Evolutionary conservation across 1,140 invertebrate species (phyloP).

Genomic region (Leptinotarsa lineolata): DNA sequence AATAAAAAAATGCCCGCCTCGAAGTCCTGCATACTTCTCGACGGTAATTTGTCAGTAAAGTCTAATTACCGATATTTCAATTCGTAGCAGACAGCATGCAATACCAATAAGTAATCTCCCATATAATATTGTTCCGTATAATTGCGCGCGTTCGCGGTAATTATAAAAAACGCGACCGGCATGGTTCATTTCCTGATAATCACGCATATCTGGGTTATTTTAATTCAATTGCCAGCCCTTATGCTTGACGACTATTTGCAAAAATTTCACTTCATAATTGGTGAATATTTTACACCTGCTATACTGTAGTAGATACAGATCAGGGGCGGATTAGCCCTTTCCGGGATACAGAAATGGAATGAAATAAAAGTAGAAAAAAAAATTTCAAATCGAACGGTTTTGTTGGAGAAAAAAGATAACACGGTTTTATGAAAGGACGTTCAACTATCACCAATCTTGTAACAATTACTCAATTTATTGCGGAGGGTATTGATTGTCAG

Average conservation of each 20-base stretch:
- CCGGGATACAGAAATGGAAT: no score
- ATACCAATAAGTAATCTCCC: background rate
- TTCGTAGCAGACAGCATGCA: background rate
- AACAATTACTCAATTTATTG: no score
- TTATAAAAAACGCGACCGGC: background rate
- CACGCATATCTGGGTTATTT: constrained; percentile 8
- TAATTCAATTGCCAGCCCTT: constrained; percentile 8
- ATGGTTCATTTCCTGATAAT: constrained; percentile 6
- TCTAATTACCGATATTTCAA: background rate
- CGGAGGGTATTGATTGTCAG: no score
- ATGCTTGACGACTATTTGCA: background rate
- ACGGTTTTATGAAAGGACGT: no score
- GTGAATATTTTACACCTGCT: constrained; percentile 2
- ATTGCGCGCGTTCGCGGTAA: background rate
- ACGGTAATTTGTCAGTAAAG: no score
- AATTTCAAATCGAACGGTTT: no score
- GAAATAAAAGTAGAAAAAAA: no score
- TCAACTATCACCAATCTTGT: no score
- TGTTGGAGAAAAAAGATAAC: no score
- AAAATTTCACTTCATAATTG: constrained; percentile 9
- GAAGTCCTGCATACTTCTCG: no score
- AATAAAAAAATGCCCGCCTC: no score
- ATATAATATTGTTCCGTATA: constrained; percentile 2
- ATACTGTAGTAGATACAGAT: background rate
- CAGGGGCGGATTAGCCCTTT: no score